Conservation (phyloP, 2,797 vertebrate genomes). For the Galagoides demidoff region DNA sequence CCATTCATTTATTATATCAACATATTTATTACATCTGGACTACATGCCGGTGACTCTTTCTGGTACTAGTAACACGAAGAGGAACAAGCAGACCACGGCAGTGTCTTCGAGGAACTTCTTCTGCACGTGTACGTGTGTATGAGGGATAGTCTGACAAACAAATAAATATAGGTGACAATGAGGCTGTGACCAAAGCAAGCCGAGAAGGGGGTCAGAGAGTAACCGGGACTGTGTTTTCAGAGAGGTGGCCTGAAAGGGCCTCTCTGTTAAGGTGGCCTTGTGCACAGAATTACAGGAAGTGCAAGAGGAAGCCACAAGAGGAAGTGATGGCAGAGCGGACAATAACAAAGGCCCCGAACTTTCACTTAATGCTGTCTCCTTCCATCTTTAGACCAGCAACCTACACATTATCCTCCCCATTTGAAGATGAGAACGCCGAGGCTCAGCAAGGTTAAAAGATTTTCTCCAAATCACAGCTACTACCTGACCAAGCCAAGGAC, state of each 20-base stretch:
- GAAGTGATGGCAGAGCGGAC: not conserved
- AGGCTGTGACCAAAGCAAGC: not conserved
- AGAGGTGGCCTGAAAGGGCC: not conserved
- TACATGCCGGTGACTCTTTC: not conserved
- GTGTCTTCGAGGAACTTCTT: not conserved
- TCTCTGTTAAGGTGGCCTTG: not conserved
- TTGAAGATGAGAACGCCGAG: not conserved
- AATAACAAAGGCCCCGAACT: not conserved
- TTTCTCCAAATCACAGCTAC: not conserved
- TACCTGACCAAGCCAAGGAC: not conserved
- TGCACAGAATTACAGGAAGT: constrained; percentile 23
- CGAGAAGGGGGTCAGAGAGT: not conserved
- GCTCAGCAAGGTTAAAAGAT: not conserved
- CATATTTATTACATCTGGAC: not conserved
- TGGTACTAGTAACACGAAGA: not conserved
- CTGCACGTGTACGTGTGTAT: not conserved
- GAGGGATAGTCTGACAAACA: not conserved
- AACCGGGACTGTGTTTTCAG: not conserved
- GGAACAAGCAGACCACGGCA: not conserved
- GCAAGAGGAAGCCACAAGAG: not conserved
- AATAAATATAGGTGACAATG: not conserved
- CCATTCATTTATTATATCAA: not conserved
- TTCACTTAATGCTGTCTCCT: not conserved
- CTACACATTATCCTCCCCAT: accelerated
- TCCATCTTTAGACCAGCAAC: not conserved